Evolutionary conservation across 2,113 vertebrate genomes (phyloP).

Genomic region (Oceanodroma tethys): DNA sequence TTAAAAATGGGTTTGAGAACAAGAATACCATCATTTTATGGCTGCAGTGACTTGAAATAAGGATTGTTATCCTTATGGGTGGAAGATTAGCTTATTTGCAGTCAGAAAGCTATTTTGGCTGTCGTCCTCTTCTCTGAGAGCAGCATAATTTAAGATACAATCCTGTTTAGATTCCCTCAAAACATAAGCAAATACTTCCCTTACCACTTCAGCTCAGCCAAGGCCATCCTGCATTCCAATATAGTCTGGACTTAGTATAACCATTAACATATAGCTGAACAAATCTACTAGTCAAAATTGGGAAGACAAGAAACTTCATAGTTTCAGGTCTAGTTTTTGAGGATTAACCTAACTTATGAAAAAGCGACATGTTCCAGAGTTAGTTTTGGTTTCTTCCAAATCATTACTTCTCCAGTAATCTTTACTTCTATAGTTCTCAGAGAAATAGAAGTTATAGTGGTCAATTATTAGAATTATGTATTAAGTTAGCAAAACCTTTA

Average conservation of each 20-base stretch:
- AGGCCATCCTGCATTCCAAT: not conserved
- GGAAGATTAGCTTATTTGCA: not conserved
- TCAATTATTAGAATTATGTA: accelerated
- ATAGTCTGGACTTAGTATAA: not conserved
- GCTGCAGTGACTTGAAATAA: not conserved
- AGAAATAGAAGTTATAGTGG: not conserved
- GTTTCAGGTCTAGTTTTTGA: not conserved
- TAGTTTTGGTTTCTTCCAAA: not conserved
- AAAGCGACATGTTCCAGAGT: not conserved
- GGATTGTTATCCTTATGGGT: not conserved
- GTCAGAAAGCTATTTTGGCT: not conserved
- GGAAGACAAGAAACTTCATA: not conserved
- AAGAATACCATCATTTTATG: not conserved
- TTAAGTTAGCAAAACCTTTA: not conserved
- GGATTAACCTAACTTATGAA: not conserved
- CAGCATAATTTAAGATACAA: not conserved
- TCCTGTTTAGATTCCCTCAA: not conserved
- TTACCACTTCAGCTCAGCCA: not conserved
- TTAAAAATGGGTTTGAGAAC: not conserved
- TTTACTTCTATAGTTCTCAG: not conserved
- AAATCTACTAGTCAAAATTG: not conserved
- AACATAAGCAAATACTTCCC: not conserved
- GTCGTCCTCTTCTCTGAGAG: not conserved
- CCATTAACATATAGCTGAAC: not conserved
- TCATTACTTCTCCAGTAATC: not conserved